Conservation (phyloP, 2,797 vertebrate genomes). For the Acestrorhynchus altus region DNA sequence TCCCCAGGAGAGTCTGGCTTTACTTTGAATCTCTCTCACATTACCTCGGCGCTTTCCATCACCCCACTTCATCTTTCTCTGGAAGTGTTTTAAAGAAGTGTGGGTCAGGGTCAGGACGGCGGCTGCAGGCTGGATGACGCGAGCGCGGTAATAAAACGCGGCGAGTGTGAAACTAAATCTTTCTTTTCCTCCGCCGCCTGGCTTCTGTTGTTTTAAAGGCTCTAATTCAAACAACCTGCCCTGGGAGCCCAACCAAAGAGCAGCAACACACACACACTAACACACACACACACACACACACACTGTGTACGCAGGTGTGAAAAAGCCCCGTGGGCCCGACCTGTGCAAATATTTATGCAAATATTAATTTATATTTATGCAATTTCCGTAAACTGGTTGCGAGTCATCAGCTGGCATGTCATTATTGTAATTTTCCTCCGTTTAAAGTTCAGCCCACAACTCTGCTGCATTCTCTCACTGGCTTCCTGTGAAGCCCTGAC, state of each 20-base stretch:
- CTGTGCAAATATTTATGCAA: not conserved
- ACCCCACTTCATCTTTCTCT: conserved; percentile 38
- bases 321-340: not conserved
- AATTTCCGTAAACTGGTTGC: not conserved
- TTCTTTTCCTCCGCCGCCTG: not conserved
- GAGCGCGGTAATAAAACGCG: conserved; percentile 18
- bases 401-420: not conserved
- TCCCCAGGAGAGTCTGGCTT: conserved; percentile 16
- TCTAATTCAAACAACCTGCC: conserved; percentile 1
- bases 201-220: conserved; percentile 8
- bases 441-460: too few relatives aligned
- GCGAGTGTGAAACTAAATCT: conserved; percentile 11
- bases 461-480: too few relatives aligned
- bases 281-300: too few relatives aligned
- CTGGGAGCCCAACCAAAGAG: not conserved
- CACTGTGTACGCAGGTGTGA: not conserved
- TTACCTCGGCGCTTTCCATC: conserved; percentile 32
- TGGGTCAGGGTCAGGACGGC: conserved; percentile 31
- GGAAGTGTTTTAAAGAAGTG: conserved; percentile 29
- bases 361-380: not conserved
- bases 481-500: too few relatives aligned
- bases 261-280: not conserved
- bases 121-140: conserved; percentile 9
- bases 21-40: conserved; percentile 28
- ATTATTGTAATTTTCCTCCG: not conserved